phyloP scores from a whole-genome alignment of 2,113 vertebrate species.

The Sebastes schlegelii region DNA sequence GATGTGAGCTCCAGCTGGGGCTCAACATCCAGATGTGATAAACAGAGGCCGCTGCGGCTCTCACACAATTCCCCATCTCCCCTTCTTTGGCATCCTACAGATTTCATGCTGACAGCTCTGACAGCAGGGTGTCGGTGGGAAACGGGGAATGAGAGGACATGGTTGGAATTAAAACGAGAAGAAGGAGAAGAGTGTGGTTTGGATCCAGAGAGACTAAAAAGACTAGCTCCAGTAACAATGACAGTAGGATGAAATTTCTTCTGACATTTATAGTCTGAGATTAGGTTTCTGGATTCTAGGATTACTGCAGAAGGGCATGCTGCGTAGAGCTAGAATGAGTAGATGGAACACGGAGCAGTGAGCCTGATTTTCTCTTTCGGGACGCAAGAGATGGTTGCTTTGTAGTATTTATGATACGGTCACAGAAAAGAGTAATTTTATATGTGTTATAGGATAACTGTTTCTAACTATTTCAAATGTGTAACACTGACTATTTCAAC shows the following conservation, averaged over 20 bases:
- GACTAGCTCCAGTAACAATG: constrained; percentile 45
- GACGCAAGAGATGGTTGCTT: neutral
- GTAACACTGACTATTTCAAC: neutral
- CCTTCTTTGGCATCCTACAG: constrained; percentile 42
- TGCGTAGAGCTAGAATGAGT: constrained; percentile 4
- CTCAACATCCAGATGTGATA: constrained; percentile 48
- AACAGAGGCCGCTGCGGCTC: constrained; percentile 47
- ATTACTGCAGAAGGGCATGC: constrained; percentile 36
- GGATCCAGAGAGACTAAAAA: constrained; percentile 40
- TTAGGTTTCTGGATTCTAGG: constrained; percentile 51
- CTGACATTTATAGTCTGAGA: constrained; percentile 57
- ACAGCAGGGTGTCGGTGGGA: constrained; percentile 51
- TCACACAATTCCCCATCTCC: constrained; percentile 32
- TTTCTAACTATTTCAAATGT: neutral
- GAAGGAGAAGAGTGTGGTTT: constrained; percentile 46
- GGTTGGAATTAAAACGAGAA: constrained; percentile 58
- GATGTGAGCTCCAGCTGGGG: constrained; percentile 40
- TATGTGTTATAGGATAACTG: neutral
- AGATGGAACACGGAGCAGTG: constrained; percentile 17
- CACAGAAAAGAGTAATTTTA: neutral
- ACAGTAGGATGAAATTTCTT: constrained; percentile 49
- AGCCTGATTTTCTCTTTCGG: neutral
- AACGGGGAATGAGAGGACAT: constrained; percentile 18
- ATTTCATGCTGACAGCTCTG: constrained; percentile 59
- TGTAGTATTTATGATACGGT: neutral